Evolutionary conservation across 2,888 invertebrate genomes (phyloP), one percentile per base, ranked within the genome.

Genomic region (Oithona nana): DNA sequence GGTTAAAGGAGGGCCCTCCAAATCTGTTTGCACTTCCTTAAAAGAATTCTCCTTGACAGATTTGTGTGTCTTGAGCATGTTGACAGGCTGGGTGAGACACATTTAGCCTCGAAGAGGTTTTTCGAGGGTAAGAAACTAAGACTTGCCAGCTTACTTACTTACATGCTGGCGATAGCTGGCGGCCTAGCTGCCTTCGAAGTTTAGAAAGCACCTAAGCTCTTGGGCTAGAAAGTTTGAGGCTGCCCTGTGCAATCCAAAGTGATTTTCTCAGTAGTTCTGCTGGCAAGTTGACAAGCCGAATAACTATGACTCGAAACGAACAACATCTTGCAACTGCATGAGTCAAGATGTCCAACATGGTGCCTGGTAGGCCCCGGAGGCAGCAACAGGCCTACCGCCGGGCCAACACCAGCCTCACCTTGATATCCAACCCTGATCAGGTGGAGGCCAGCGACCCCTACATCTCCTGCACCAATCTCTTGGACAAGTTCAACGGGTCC

Each of bases 341-440:
- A 26, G 24, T 28, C 16, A 56, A 31, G 4, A 57, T 57, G 57
- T 30, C 57, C 30, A 57, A 29, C 39, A 20, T 57, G 29, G 28
- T 31, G 30, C 31, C 57, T 30, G 57, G 57, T 20, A 57, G 57
- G 39, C 57, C 57, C 22, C 6, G 57, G 30, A n/a, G 54, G 54
- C 54, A 52, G 54, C 57, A 57, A 20, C 57, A 20, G 24, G 54
- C 54, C 26, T 57, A 57, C 39, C 57, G 57, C 20, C 29, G 57
- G 2, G 29, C 57, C 24, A 57, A 57, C 39, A 57, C 57, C 6
- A 57, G 57, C 57, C 22, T 30, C 28, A 31, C 30, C 20, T 26
- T 57, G 4, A 39, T 39, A 16, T 39, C 39, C 39, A 39, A 39
- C 39, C 6, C 6, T 16, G 16, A 11, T 6, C 8, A 39, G 8